Evolutionary conservation across 2,797 vertebrate species (phyloP), one percentile per base, ranked within the genome.

Genomic region (Anguilla marmorata): DNA sequence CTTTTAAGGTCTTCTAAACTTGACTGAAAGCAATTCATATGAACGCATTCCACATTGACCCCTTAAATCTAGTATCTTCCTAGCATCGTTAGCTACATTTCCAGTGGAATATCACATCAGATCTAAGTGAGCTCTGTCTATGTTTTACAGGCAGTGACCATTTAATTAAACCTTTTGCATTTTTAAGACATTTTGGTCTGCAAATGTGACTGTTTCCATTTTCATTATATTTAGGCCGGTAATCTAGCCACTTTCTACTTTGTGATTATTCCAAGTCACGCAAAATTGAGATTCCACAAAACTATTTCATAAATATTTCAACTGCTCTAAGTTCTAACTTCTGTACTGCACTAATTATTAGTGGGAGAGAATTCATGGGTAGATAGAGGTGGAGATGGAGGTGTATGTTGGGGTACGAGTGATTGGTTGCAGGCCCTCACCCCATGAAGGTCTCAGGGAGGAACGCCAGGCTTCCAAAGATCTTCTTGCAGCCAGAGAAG

Each of bases 401-500:
- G 37, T 79, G 74, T 27, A 76, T 3, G 30, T 37, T n/a, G 33
- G 45, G 12, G 79, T 33, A 2, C 14, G 41, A 50, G 24, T 84
- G 21, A 21, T 33, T 3, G 82, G 48, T n/a, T 21, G 6, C 1
- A 2, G 50, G 48, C 1, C 83, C 96, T 96, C 92, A 99, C 98
- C 94, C 93, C 4, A 88, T 12, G 3, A 99, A 99, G 92, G 98
- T 99, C 93, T 98, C 95, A 0, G 95, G 92, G 45, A 97, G 95
- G 92, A 99, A 99, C 0, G 97, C 97, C 93, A 99, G 91, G 90
- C 97, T 99, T 84, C 98, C 98, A 0, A 98, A 98, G 91, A 99
- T 97, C 95, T 98, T 99, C 91, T 94, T 97, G 92, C 98, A 99
- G 88, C 96, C 95, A 0, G 91, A 87, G 86, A 99, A 99, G 90